A percentile compares a stretch with the other conserved stretches of the same genome.
Conservation (phyloP, 2,888 invertebrate species). For the Erebia epiphron region DNA sequence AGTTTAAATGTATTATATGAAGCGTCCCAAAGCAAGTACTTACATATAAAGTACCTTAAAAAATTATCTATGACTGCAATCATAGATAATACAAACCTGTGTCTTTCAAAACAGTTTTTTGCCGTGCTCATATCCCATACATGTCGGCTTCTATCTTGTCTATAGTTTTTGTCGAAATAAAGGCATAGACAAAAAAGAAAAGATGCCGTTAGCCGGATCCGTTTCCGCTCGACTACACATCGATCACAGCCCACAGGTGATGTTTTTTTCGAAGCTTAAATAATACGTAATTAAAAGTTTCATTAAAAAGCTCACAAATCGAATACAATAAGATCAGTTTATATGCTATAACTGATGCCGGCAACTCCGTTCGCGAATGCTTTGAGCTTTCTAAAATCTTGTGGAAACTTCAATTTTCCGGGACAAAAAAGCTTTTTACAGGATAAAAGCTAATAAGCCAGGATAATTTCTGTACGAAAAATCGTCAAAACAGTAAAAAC, state of each 20-base stretch:
- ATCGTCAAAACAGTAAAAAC: no score
- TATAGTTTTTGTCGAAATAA: slow-evolving; percentile 63
- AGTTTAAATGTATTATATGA: no score
- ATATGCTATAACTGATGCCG: neutral
- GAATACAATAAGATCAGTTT: slow-evolving; percentile 39
- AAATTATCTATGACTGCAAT: slow-evolving; percentile 25
- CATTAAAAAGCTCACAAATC: slow-evolving; percentile 48
- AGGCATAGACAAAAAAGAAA: slow-evolving; percentile 65
- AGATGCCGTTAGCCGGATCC: slow-evolving; percentile 74
- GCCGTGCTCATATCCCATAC: slow-evolving; percentile 68
- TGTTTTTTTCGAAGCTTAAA: slow-evolving; percentile 63
- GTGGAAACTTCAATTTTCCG: no score
- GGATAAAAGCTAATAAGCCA: no score
- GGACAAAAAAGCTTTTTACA: no score
- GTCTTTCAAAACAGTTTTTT: slow-evolving; percentile 55
- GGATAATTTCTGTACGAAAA: no score
- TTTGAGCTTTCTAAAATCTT: no score
- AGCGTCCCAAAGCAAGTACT: neutral
- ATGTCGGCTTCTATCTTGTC: slow-evolving; percentile 72
- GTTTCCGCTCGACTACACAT: slow-evolving; percentile 77
- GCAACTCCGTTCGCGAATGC: neutral
- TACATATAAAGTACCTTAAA: neutral
- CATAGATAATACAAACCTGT: slow-evolving; percentile 30
- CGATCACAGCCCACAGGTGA: slow-evolving; percentile 79
- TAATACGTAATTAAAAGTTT: slow-evolving; percentile 73